Evolutionary conservation across 2,797 vertebrate species (phyloP), one percentile per base, ranked within the genome.

Genomic region (Sebastes itinus): DNA sequence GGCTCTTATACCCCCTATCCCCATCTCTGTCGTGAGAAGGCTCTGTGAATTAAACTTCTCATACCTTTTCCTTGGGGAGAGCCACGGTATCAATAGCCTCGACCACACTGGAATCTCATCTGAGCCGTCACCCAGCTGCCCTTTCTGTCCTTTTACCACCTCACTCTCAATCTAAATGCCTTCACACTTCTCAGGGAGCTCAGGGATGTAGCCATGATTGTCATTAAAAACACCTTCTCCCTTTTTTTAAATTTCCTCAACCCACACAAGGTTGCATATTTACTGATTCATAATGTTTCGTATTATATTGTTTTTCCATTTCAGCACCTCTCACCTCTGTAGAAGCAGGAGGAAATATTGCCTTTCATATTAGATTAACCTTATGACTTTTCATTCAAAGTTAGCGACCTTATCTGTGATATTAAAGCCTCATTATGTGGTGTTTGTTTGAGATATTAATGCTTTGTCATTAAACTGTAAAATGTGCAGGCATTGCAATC

Each of bases 11-110:
- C 7, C 54, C 59, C 54, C 22, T 14, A 5, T 55, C 5, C 11
- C 10, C 8, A 10, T 66, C 28, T 28, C 60, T 16, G 18, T 46
- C 10, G 3, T 14, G 35, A 52, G 59, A 80, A 23, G 22, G 13
- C 52, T 60, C 74, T 71, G 69, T 75, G 80, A 88, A 85, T 72
- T 46, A 78, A 84, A 59, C 27, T 28, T 56, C 46, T 78, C 38
- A 3, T 23, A 14, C 28, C 18, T n/a, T 74, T 74, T 76, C 69
- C 63, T 61, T 0, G 2, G 60, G 68, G 77, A 75, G 9, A 74
- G 22, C n/a, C 7, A 8, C 1, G 3, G 7, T 16, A 58, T 72
- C 65, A 42, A n/a, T 38, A 58, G 25, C 56, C 25, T 71, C 2
- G 18, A 52, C 30, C 35, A 6, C 7, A 0, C 33, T 46, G 25